Conservation (phyloP, 2,888 invertebrate genomes). For the Endomychus coccineus region DNA sequence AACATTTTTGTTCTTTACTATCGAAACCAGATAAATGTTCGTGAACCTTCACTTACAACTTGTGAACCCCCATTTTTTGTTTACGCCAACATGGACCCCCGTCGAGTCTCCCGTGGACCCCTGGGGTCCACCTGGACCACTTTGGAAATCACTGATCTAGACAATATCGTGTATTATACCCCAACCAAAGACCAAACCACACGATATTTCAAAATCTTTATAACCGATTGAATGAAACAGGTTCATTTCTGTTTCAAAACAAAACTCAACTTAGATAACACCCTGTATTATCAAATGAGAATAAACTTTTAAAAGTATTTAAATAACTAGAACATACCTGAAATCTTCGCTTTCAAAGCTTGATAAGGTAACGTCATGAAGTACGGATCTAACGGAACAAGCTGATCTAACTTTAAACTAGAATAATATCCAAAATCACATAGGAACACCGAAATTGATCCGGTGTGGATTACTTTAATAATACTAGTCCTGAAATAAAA, state of each 20-base stretch:
- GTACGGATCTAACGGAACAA: slow-evolving; percentile 49
- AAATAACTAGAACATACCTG: slow-evolving; percentile 44
- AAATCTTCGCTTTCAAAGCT: slow-evolving; percentile 56
- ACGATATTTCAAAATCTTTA: too few species aligned
- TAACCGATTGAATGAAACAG: too few species aligned
- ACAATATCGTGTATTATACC: too few species aligned
- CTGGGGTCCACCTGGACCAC: too few species aligned
- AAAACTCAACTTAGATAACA: neutral
- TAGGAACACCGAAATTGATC: slow-evolving; percentile 53
- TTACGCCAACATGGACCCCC: too few species aligned
- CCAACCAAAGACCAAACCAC: too few species aligned
- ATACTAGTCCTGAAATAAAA: slow-evolving; percentile 46
- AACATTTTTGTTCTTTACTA: too few species aligned
- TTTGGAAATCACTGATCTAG: too few species aligned
- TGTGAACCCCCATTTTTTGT: too few species aligned
- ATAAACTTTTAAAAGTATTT: slow-evolving; percentile 3
- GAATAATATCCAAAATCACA: slow-evolving; percentile 60
- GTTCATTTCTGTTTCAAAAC: neutral
- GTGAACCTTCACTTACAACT: too few species aligned
- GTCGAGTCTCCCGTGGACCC: too few species aligned
- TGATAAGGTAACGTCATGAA: slow-evolving; percentile 57
- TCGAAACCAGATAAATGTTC: too few species aligned
- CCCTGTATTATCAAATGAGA: neutral
- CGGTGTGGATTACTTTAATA: slow-evolving; percentile 48
- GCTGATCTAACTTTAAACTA: slow-evolving; percentile 48